Evolutionary conservation across 1,140 invertebrate genomes (phyloP).

Genomic region (Acromyrmex charruanus): DNA sequence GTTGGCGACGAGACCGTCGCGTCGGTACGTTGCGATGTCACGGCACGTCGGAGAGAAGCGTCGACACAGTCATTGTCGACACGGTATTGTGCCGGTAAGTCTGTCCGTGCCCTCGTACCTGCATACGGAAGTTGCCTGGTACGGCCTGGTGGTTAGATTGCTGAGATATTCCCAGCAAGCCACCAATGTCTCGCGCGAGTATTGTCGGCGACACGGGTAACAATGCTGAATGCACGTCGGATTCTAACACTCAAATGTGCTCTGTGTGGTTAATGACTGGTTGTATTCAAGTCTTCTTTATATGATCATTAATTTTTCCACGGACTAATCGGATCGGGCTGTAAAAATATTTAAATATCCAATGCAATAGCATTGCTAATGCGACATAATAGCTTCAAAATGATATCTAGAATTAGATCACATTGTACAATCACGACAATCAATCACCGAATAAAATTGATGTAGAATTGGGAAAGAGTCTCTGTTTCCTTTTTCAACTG

Average conservation of each 20-base stretch:
- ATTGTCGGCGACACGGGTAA: constrained; percentile 46
- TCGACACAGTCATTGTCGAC: neutral
- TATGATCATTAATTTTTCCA: neutral
- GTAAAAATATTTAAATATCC: neutral
- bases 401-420: neutral
- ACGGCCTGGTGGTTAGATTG: constrained; percentile 11
- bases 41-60: neutral
- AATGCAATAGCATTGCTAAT: neutral
- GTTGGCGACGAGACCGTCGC: neutral
- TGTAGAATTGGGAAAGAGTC: neutral
- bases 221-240: constrained; percentile 72
- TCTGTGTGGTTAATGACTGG: constrained; percentile 32
- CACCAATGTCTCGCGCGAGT: constrained; percentile 28
- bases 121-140: constrained; percentile 43
- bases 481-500: neutral
- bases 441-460: neutral
- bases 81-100: constrained; percentile 28
- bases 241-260: constrained; percentile 67
- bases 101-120: constrained; percentile 1
- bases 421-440: neutral
- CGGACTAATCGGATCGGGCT: too few species aligned
- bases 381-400: too few species aligned
- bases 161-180: constrained; percentile 44
- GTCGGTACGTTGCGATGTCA: neutral
- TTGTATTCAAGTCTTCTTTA: neutral